Conservation (phyloP, 30 jellyfish, hydroid and myxozoan species). For the Pseudorhiza aurosa region DNA sequence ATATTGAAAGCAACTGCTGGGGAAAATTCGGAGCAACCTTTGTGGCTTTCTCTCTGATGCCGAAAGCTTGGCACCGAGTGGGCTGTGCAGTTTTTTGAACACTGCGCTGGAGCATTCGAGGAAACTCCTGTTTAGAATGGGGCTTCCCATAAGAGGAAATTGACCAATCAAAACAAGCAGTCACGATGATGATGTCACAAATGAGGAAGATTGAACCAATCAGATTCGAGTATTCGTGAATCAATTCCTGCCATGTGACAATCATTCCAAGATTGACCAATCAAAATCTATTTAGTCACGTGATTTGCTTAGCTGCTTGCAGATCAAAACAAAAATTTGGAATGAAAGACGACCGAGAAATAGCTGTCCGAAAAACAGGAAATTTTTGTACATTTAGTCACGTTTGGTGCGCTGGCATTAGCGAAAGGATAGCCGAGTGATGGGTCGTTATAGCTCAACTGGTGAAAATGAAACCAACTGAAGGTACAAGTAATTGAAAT, state of each 20-base stretch:
- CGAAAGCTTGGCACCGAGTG: too few species aligned
- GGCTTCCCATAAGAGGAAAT: background rate
- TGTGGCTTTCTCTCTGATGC: too few species aligned
- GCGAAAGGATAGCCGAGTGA: background rate
- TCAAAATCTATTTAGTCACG: conserved; percentile 14
- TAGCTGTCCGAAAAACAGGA: background rate
- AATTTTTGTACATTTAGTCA: background rate
- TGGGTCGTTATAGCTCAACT: background rate
- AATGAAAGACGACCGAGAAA: background rate
- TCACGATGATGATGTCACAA: background rate
- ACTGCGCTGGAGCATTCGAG: too few species aligned
- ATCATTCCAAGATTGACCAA: conserved; percentile 9
- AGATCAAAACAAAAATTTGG: conserved; percentile 30
- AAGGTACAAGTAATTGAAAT: background rate
- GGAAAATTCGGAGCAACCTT: too few species aligned
- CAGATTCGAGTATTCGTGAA: background rate
- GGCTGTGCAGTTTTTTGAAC: too few species aligned
- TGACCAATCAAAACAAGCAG: background rate
- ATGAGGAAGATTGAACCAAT: background rate
- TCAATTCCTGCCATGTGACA: conserved; percentile 5
- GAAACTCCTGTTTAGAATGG: too few species aligned
- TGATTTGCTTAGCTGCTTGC: conserved; percentile 28
- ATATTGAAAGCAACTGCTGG: too few species aligned
- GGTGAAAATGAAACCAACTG: conserved; percentile 4
- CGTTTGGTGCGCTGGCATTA: background rate